phyloP scores from a whole-genome alignment of 2,888 invertebrate genomes.

The Pollenia amentaria region DNA sequence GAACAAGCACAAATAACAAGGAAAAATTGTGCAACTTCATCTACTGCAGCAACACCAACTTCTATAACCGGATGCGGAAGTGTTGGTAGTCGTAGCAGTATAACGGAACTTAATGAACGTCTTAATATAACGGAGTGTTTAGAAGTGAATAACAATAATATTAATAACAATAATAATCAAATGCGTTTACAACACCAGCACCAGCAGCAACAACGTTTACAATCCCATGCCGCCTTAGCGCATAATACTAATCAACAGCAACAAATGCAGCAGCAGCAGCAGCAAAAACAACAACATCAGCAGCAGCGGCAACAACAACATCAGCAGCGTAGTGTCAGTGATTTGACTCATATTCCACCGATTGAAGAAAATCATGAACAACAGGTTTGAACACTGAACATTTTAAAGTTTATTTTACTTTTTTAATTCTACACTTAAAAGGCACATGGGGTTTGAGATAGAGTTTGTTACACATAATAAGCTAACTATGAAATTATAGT shows the following conservation, averaged over 20 bases:
- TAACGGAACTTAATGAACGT: constrained; percentile 78
- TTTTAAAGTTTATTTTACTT: constrained; percentile 5
- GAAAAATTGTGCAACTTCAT: constrained; percentile 62
- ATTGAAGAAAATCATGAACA: constrained; percentile 75
- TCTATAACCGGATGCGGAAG: constrained; percentile 75
- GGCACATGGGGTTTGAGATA: too few relatives aligned
- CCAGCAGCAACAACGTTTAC: constrained; percentile 70
- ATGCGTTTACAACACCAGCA: constrained; percentile 67
- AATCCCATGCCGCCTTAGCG: constrained; percentile 65
- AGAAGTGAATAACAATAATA: constrained; percentile 59
- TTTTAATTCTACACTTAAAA: constrained; percentile 9
- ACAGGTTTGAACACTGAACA: constrained; percentile 73
- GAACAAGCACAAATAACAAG: constrained; percentile 62
- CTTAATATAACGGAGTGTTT: constrained; percentile 78
- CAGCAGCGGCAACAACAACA: constrained; percentile 67
- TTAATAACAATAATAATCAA: constrained; percentile 62
- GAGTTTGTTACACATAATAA: too few relatives aligned
- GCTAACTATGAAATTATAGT: too few relatives aligned
- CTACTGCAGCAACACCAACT: constrained; percentile 53
- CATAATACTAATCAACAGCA: constrained; percentile 68
- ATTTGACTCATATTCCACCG: constrained; percentile 73
- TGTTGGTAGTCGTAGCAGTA: constrained; percentile 74
- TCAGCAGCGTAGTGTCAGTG: constrained; percentile 72
- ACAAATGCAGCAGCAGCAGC: constrained; percentile 61
- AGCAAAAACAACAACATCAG: constrained; percentile 67